These are phyloP conservation scores for Myzus persicae DNA, from an alignment of 1,140 invertebrate genomes.

Conservation along the genomic window DNA sequence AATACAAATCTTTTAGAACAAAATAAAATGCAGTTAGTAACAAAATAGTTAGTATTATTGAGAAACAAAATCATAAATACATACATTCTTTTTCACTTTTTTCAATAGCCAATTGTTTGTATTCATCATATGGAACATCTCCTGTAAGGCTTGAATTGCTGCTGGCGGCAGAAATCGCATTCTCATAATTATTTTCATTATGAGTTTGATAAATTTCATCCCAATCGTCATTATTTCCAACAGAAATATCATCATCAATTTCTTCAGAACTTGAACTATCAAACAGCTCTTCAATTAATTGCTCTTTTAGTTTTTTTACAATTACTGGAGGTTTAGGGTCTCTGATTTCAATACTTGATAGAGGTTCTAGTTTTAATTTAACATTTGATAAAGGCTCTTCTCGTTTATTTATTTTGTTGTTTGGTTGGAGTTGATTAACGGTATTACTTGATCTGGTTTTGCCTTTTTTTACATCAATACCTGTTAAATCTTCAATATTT, in stretches of 20 bases:
- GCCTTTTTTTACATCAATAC: not conserved
- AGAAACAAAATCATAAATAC: not conserved
- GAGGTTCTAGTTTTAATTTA: not conserved
- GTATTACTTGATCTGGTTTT: not conserved
- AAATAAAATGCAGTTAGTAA: constrained; percentile 13
- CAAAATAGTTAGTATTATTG: not conserved
- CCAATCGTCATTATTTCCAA: not conserved
- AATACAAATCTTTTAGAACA: not conserved
- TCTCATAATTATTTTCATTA: not conserved
- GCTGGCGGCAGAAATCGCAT: no score
- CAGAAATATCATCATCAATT: not conserved
- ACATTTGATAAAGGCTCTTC: not conserved
- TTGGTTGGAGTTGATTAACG: not conserved
- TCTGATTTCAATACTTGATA: not conserved
- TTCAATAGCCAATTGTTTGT: not conserved
- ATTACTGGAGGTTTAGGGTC: not conserved
- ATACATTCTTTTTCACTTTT: not conserved
- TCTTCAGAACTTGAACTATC: not conserved
- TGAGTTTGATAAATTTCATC: not conserved
- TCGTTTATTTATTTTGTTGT: not conserved
- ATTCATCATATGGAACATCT: not conserved
- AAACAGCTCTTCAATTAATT: not conserved
- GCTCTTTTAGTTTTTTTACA: not conserved
- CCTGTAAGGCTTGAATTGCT: not conserved
- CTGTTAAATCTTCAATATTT: not conserved